Evolutionary conservation across 2,113 vertebrate genomes (phyloP), one percentile per base, ranked within the genome.

Genomic region (Ciconia maguari): DNA sequence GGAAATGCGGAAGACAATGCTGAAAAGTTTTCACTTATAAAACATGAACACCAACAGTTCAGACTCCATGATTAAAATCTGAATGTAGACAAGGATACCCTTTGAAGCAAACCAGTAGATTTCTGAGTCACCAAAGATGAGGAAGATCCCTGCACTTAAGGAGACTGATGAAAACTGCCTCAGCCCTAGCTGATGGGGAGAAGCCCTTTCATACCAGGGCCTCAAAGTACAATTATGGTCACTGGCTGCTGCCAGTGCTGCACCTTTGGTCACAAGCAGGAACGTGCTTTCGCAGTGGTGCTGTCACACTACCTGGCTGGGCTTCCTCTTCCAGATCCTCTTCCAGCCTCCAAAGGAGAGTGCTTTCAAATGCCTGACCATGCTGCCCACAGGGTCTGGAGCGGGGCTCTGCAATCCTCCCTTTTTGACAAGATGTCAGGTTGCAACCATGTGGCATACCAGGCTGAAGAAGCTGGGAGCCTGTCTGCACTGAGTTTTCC

Each of bases 301-400:
- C 21, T 41, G 34, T 27, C n/a, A 46, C 15, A 64, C 41, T 34
- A 54, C 14, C 29, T 58, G 48, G 13, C 51, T 72, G 57, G 30
- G 24, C 2, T 54, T 14, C 30, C 9, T 62, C 16, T 55, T 72
- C 29, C n/a, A 57, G 34, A 48, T 64, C 58, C 16, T 42, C 44
- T n/a, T 57, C 21, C 9, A 74, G 38, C 26, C 32, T 76, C 11
- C 52, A 22, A 58, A 66, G 26, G 12, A 44, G 9, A 27, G 18
- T 52, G 54, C 12, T 83, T 75, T 68, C 54, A 25, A 76, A 83
- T 1, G 5, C 18, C 18, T 46, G 36, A 52, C 32, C 32, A 11
- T 27, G 27, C 14, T 60, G 60, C 17, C 12, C 0, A 0, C 11
- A 3, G 6, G 18, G 16, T 58, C 30, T 51, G 32, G 21, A 32